Evolutionary conservation across 2,113 vertebrate species (phyloP), one percentile per base, ranked within the genome.

Genomic region (Sciurus niger): DNA sequence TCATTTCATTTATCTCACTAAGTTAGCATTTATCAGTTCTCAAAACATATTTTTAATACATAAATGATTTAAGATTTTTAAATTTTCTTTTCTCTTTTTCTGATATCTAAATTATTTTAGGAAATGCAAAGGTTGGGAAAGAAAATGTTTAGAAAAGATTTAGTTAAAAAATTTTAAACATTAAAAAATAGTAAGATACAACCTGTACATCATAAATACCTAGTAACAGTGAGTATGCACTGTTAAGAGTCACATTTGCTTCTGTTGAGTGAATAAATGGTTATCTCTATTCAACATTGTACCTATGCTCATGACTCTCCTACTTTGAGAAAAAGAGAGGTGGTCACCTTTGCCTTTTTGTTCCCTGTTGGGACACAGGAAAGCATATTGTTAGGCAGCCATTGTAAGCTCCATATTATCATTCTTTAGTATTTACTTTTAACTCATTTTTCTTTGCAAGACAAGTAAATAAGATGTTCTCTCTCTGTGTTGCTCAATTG

Each of bases 401-500:
- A 46, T n/a, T 1, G 2, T 3, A 1, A 91, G 76, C 65, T 83
- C 79, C 43, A 46, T 65, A 80, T 83, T 43, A 43, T 43, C 78
- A 48, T 55, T 95, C 96, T 90, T 97, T 40, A 95, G 95, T 53
- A 79, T 58, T 84, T 89, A 87, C 85, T 94, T 96, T 85, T 63
- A 96, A 96, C 73, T 96, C 40, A 40, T 76, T 94, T 95, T 96
- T 85, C 84, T n/a, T 34, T 58, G 70, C 2, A 85, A 90, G 93
- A 84, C 60, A 98, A 76, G 87, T 90, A 97, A 98, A 97, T 72
- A 82, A 97, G 94, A 95, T n/a, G 77, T 72, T 95, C 85, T 82
- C 86, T 16, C 70, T 82, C n/a, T 34, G 20, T 68, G 46, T 84
- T 93, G 97, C 93, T 94, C 7, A 53, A 67, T 0, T 85, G n/a